These are phyloP conservation scores for Drosophila peninsularis DNA, from an alignment of 2,888 invertebrate genomes.

Conservation along the genomic window DNA sequence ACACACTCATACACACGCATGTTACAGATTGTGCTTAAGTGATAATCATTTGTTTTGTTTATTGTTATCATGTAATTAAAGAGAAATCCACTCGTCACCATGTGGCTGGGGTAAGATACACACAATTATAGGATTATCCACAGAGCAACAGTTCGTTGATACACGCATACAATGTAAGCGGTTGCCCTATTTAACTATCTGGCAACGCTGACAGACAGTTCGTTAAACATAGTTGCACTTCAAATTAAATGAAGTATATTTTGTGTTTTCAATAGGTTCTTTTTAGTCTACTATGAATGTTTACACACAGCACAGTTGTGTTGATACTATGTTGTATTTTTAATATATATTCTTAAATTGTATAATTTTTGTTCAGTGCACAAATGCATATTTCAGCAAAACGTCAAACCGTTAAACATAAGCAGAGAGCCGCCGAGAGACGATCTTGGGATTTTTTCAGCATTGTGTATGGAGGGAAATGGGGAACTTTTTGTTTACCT, in stretches of 20 bases:
- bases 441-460: not conserved
- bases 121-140: constrained; percentile 1
- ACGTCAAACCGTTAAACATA: constrained; percentile 9
- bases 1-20: not conserved
- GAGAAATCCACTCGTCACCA: constrained; percentile 38
- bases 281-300: not conserved
- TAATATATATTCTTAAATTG: not conserved
- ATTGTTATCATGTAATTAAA: constrained; percentile 51
- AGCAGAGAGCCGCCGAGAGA: constrained; percentile 2
- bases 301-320: too few species aligned
- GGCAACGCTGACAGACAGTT: constrained; percentile 20
- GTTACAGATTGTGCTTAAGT: constrained; percentile 60
- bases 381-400: constrained; percentile 10
- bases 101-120: not conserved
- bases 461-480: constrained; percentile 4
- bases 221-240: not conserved
- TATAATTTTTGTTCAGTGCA: not conserved
- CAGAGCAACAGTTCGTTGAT: constrained; percentile 7
- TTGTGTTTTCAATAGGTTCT: too few species aligned
- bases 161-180: not conserved
- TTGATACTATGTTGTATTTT: too few species aligned
- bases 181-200: constrained; percentile 3
- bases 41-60: constrained; percentile 61
- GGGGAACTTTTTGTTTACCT: constrained; percentile 27
- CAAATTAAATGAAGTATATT: not conserved